Base-by-base conservation (phyloP, 2,113 vertebrate genomes). In the Corythaixoides concolor region DNA sequence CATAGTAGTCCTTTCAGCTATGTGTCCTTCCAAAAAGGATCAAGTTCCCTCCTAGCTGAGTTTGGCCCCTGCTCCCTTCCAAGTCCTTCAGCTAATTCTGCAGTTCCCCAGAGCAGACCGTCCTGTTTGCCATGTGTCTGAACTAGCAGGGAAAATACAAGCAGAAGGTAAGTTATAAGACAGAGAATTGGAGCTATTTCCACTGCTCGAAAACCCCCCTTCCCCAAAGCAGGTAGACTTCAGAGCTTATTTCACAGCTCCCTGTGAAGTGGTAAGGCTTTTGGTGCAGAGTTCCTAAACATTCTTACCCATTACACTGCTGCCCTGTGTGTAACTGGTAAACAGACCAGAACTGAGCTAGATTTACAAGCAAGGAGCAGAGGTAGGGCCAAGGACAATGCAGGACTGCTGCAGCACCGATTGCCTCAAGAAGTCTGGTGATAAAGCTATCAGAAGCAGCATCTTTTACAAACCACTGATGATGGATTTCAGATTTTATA, bases 11-110 rank as follows among this genome's bases (percentile, higher is more conserved):
- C 73, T 92, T 87, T 84, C 64, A 85, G 43, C 56, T 30, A 9
- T 2, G 19, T 30, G 91, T 47, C 91, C 68, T 96, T 92, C 89
- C 93, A 95, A 70, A 89, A 43, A 63, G 72, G 73, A 95, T 92
- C 24, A 0, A 43, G 58, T 95, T 96, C 43, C 47, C 43, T 78
- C 60, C 64, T 12, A 13, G 39, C n/a, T 10, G 5, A 87, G 60
- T 95, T 63, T 78, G 69, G 60, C 73, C 68, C 56, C 50, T 78
- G 69, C 69, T 85, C 55, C 64, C 30, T 87, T 84, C 64, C 73
- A 89, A 94, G 60, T 33, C 77, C 76, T 63, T 56, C 69, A 58
- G 47, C 60, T 47, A 67, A 28, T 32, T 81, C 52, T 35, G 33
- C 15, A 2, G 12, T 32, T 28, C 19, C 77, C 35, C 53, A 24